Evolutionary conservation across 2,888 invertebrate species (phyloP), one percentile per base, ranked within the genome.

Genomic region (Danaus chrysippus): DNA sequence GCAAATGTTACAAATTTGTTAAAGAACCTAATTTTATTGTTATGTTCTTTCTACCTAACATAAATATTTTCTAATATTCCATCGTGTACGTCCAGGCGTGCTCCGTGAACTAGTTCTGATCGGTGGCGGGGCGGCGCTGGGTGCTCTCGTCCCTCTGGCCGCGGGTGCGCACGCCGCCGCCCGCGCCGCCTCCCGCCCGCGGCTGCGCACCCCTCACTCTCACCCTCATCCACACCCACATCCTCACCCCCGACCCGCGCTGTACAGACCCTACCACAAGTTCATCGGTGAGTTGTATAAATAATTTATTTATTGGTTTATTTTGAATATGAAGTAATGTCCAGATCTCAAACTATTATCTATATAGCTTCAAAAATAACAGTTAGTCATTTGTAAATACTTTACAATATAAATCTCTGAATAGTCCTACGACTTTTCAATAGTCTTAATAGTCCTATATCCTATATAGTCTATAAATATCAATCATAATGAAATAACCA

Each of bases 241-340:
- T 67, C 96, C 72, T 92, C 77, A 93, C 94, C 68, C 96, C 95
- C 15, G 96, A 94, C 83, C 95, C 96, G 59, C 97, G 95, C 86
- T 96, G 81, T 97, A 96, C 85, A 87, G 94, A 41, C 97, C 97
- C 0, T 98, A 98, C 83, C 98, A 98, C 81, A 95, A 95, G 76
- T 95, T 98, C 68, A 94, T 98, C 60, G 98, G 98, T 87, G 92
- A 95, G 71, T 82, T 11, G 3, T 10, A 15, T 6, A 3, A n/a
- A 42, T 58, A 13, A n/a, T 49, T 8, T 42, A n/a, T n/a, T 34
- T 44, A 57, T 49, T 10, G 15, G n/a, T 34, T 15, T 15, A 10
- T 49, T 49, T 15, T 10, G 13, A n/a, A n/a, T n/a, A n/a, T n/a
- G n/a, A n/a, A n/a, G n/a, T n/a, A n/a, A n/a, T n/a, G n/a, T n/a